phyloP scores from a whole-genome alignment of 1,140 invertebrate species.

The Antheraea pernyi region DNA sequence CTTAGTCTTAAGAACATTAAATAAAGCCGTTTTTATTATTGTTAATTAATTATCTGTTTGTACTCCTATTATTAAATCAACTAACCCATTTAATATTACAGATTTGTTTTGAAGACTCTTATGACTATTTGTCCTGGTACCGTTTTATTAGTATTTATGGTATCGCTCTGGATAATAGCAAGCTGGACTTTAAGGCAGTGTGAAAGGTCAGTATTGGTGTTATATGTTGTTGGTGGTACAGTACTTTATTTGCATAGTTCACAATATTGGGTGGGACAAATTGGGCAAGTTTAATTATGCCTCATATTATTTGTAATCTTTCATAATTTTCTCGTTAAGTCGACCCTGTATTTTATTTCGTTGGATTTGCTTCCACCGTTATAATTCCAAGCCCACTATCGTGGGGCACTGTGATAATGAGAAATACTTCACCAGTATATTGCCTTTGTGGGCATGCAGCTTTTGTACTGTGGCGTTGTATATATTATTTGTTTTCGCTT shows the following conservation, averaged over 20 bases:
- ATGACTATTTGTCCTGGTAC: slow-evolving; percentile 99
- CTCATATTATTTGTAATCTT: not conserved
- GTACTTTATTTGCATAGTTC: slow-evolving; percentile 26
- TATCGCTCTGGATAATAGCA: slow-evolving; percentile 99
- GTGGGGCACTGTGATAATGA: slow-evolving; percentile 24
- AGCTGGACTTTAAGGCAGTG: slow-evolving; percentile 99
- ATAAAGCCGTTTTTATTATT: no score
- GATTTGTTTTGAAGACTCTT: slow-evolving; percentile 99
- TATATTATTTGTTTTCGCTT: slow-evolving; percentile 53
- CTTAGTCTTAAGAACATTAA: no score
- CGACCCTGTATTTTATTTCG: slow-evolving; percentile 37
- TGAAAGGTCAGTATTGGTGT: slow-evolving; percentile 91
- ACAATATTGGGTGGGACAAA: slow-evolving; percentile 14
- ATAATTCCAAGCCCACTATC: slow-evolving; percentile 39
- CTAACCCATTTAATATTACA: slow-evolving; percentile 44
- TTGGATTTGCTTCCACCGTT: slow-evolving; percentile 59
- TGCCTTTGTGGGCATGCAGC: slow-evolving; percentile 71
- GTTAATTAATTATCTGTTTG: no score
- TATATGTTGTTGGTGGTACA: slow-evolving; percentile 24
- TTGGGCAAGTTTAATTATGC: not conserved
- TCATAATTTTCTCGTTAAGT: not conserved
- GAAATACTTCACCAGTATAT: slow-evolving; percentile 49
- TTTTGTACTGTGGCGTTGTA: slow-evolving; percentile 73
- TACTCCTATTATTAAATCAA: not conserved
- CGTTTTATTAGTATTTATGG: slow-evolving; percentile 98